phyloP scores from a whole-genome alignment of 2,113 vertebrate species.

The Solea senegalensis region DNA sequence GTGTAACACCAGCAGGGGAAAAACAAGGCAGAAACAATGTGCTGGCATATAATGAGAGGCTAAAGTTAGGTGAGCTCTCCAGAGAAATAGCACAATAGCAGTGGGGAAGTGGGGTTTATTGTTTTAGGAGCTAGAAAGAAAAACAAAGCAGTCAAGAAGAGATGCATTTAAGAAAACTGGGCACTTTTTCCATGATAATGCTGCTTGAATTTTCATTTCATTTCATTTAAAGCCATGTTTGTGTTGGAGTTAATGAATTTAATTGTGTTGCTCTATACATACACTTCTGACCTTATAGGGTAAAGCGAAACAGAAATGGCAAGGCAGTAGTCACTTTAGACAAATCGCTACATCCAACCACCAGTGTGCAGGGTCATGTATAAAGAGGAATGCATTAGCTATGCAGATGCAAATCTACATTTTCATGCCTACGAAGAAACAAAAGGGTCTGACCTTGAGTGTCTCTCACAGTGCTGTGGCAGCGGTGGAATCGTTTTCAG shows the following conservation, averaged over 20 bases:
- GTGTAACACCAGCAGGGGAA: constrained; percentile 13
- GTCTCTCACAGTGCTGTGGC: constrained; percentile 29
- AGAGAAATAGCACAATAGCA: constrained; percentile 41
- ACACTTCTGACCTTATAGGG: constrained; percentile 16
- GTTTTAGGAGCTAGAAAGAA: constrained; percentile 22
- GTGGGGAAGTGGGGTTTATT: constrained; percentile 16
- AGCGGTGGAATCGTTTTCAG: constrained; percentile 4
- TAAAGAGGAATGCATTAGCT: constrained; percentile 31
- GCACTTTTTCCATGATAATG: neutral
- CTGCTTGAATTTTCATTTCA: neutral
- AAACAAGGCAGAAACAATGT: constrained; percentile 35
- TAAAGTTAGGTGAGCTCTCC: constrained; percentile 46
- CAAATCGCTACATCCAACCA: constrained; percentile 26
- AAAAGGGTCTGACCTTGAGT: constrained; percentile 53
- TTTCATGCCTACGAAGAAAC: constrained; percentile 23
- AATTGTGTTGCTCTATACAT: neutral
- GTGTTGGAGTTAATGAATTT: constrained; percentile 4
- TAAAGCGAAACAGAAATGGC: constrained; percentile 30
- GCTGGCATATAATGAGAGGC: constrained; percentile 52
- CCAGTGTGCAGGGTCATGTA: constrained; percentile 7
- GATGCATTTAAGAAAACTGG: constrained; percentile 4
- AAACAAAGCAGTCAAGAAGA: constrained; percentile 19
- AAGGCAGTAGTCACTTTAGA: constrained; percentile 30
- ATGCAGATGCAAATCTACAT: constrained; percentile 51
- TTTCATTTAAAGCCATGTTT: neutral